Evolutionary conservation across 2,797 vertebrate species (phyloP).

Genomic region (Gadopsis marmoratus): DNA sequence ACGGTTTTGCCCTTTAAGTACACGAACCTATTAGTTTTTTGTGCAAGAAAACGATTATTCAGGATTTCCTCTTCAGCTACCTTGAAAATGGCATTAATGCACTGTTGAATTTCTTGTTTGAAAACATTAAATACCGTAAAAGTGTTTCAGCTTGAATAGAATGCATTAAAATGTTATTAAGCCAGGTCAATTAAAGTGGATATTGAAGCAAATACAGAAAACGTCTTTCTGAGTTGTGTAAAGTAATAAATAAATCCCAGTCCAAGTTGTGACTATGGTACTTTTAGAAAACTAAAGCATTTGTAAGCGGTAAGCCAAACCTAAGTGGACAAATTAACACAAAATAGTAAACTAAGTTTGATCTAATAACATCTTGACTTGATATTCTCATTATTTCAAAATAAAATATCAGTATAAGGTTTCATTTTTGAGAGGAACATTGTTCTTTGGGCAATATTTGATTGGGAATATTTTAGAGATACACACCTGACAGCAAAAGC

Average conservation of each 20-base stretch:
- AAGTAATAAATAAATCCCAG: background rate
- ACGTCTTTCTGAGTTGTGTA: background rate
- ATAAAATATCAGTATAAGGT: background rate
- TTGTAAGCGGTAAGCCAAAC: background rate
- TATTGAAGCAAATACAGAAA: constrained; percentile 2
- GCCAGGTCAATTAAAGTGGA: background rate
- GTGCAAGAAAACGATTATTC: background rate
- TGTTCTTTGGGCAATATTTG: background rate
- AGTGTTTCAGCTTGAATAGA: background rate
- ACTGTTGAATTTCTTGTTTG: constrained; percentile 5
- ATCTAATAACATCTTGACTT: background rate
- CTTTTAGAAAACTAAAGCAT: background rate
- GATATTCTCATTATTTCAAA: background rate
- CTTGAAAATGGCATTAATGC: constrained; percentile 25
- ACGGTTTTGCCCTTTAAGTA: background rate
- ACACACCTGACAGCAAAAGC: background rate
- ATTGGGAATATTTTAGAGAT: background rate
- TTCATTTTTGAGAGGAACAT: background rate
- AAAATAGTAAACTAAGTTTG: background rate
- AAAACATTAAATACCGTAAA: constrained; percentile 20
- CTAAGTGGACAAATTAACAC: background rate
- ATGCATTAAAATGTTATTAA: constrained; percentile 29
- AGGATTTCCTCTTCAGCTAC: background rate
- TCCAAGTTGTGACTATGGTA: background rate
- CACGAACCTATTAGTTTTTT: constrained; percentile 7